Evolutionary conservation across 1,140 invertebrate genomes (phyloP).

Genomic region (Xylocopa sonorina): DNA sequence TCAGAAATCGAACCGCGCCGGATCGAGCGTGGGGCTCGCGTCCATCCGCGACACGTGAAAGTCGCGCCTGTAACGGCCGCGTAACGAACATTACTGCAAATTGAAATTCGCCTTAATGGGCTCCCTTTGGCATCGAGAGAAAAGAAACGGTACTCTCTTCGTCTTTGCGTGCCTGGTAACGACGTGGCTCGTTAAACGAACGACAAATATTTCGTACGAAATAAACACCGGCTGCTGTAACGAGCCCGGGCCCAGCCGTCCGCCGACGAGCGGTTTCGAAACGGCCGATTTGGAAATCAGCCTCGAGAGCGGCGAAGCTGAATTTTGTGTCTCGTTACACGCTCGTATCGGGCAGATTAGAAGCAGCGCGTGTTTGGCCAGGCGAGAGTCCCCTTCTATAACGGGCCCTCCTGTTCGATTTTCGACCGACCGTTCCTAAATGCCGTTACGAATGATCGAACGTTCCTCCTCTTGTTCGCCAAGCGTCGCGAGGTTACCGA

Average conservation of each 20-base stretch:
- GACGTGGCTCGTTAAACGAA: constrained; percentile 34
- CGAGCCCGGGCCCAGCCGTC: not conserved
- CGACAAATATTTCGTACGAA: constrained; percentile 15
- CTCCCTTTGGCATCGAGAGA: not conserved
- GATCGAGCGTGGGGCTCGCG: too few relatives aligned
- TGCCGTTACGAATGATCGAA: constrained; percentile 31
- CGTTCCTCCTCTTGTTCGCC: constrained; percentile 9
- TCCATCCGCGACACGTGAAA: constrained; percentile 10
- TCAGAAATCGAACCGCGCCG: not conserved
- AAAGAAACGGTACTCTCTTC: constrained; percentile 10
- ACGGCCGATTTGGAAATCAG: constrained; percentile 21
- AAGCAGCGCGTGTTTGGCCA: constrained; percentile 28
- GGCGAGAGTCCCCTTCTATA: constrained; percentile 47
- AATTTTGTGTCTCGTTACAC: constrained; percentile 38
- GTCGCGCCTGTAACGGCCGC: constrained; percentile 2
- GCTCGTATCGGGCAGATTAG: constrained; percentile 26
- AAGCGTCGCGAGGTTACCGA: not conserved
- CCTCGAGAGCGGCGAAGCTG: constrained; percentile 15
- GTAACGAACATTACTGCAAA: constrained; percentile 38
- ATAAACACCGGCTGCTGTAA: not conserved
- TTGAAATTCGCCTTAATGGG: constrained; percentile 35
- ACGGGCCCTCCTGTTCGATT: constrained; percentile 36
- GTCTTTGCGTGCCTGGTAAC: constrained; percentile 4
- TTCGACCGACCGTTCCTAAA: constrained; percentile 20
- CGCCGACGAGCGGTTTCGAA: not conserved